phyloP scores from a whole-genome alignment of 2,888 invertebrate genomes.

The Dolomedes plantarius region DNA sequence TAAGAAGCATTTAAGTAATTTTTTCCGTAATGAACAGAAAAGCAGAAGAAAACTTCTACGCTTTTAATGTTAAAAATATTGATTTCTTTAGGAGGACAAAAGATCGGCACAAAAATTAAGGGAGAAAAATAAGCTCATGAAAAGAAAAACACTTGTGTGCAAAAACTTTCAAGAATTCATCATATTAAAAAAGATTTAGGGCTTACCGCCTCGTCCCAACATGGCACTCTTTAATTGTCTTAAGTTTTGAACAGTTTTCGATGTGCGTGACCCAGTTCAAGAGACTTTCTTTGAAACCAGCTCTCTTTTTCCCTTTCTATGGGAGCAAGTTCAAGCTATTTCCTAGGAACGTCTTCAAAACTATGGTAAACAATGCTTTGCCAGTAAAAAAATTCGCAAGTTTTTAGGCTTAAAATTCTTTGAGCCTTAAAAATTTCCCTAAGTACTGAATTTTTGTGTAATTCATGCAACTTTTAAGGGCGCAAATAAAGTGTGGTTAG shows the following conservation, averaged over 20 bases:
- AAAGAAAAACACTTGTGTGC: conserved; percentile 15
- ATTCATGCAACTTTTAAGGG: too few relatives aligned
- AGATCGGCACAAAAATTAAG: background rate
- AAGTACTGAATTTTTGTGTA: background rate
- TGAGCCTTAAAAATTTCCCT: background rate
- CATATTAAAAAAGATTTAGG: conserved; percentile 23
- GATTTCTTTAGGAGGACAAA: conserved; percentile 49
- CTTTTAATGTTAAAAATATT: conserved; percentile 49
- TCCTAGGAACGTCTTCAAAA: conserved; percentile 31
- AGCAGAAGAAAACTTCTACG: conserved; percentile 6
- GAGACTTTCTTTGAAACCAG: conserved; percentile 10
- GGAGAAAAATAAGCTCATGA: background rate
- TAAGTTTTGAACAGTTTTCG: conserved; percentile 40
- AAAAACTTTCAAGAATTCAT: conserved; percentile 29
- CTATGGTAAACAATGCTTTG: background rate
- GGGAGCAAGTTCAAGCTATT: conserved; percentile 21
- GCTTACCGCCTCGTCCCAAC: conserved; percentile 32
- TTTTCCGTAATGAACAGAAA: conserved; percentile 20
- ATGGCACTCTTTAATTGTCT: conserved; percentile 55
- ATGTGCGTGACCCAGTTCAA: conserved; percentile 47
- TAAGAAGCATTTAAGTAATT: conserved; percentile 10
- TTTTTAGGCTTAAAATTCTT: too few relatives aligned
- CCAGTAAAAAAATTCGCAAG: too few relatives aligned
- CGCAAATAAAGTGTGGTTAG: too few relatives aligned
- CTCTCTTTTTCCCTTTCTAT: conserved; percentile 28